These are phyloP conservation scores for Bothrops alternatus DNA, from an alignment of 2,797 vertebrate genomes.

Conservation along the genomic window DNA sequence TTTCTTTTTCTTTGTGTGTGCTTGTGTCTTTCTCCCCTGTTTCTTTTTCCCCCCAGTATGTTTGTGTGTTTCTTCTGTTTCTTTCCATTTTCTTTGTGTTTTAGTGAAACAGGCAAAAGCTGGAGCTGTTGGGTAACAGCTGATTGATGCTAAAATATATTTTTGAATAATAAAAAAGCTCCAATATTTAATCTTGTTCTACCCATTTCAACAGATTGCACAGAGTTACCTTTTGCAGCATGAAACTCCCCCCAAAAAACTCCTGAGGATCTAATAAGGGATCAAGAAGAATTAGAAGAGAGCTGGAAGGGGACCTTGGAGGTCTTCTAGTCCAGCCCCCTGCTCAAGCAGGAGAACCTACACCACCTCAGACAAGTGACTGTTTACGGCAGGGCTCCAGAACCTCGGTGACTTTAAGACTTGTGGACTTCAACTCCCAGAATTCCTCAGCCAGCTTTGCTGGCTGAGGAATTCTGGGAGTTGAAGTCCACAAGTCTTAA, in stretches of 20 bases:
- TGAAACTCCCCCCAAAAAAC: neutral
- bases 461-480: too few species aligned
- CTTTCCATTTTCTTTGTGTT: neutral
- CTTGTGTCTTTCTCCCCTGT: neutral
- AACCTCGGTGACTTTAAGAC: too few species aligned
- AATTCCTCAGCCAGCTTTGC: too few species aligned
- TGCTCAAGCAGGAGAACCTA: too few species aligned
- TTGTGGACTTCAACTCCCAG: too few species aligned
- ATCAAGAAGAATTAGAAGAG: neutral
- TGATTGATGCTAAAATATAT: neutral
- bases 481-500: too few species aligned
- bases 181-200: neutral
- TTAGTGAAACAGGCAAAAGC: neutral
- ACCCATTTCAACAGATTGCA: neutral
- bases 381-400: too few species aligned
- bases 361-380: neutral
- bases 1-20: neutral
- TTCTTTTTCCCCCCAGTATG: too few species aligned
- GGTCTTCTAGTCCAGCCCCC: neutral
- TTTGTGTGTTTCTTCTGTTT: too few species aligned
- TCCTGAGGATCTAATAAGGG: neutral
- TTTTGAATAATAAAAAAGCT: neutral
- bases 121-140: neutral
- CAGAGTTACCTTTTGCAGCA: neutral
- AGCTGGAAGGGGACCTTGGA: neutral